A percentile compares a stretch with the other conserved stretches of the same genome.
Conservation (phyloP, 2,797 vertebrate genomes). For the Gymnoscopelus microlampas region DNA sequence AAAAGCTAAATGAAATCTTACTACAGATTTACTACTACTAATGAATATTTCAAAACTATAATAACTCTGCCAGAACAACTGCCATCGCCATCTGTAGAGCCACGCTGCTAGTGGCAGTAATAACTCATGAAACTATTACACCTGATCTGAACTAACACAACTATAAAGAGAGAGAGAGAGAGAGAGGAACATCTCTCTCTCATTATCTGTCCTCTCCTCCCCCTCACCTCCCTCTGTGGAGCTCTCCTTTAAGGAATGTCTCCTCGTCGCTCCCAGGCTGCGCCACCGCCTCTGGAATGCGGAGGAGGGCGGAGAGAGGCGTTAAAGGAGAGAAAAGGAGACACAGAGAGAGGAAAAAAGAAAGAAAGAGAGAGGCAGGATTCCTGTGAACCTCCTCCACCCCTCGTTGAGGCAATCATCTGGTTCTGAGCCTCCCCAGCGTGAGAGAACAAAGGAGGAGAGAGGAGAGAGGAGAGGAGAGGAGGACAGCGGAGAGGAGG, state of each 20-base stretch:
- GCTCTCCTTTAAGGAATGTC: constrained; percentile 47
- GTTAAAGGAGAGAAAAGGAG: constrained; percentile 43
- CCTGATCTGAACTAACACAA: too few species aligned
- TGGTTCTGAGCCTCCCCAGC: constrained; percentile 44
- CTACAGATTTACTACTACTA: too few species aligned
- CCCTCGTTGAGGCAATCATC: constrained; percentile 31
- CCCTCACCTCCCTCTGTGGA: constrained; percentile 2
- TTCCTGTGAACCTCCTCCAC: constrained; percentile 23
- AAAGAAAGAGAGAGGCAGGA: constrained; percentile 35
- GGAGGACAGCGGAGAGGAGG: not conserved
- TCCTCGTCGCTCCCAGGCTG: constrained; percentile 44
- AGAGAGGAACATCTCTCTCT: constrained; percentile 30
- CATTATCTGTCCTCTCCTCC: constrained; percentile 37
- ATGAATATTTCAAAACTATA: too few species aligned
- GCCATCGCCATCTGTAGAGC: too few species aligned
- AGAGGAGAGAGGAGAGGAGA: constrained; percentile 17
- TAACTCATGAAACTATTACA: too few species aligned
- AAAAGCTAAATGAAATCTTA: too few species aligned
- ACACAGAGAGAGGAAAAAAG: constrained; percentile 23
- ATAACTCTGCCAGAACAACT: too few species aligned
- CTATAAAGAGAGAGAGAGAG: constrained; percentile 1
- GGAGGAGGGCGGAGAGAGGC: constrained; percentile 52
- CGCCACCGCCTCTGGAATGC: constrained; percentile 60
- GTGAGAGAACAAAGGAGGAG: constrained; percentile 54
- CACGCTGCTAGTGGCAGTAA: too few species aligned